Base-by-base conservation (phyloP, 2,888 invertebrate genomes). In the Stenodera caucasica region DNA sequence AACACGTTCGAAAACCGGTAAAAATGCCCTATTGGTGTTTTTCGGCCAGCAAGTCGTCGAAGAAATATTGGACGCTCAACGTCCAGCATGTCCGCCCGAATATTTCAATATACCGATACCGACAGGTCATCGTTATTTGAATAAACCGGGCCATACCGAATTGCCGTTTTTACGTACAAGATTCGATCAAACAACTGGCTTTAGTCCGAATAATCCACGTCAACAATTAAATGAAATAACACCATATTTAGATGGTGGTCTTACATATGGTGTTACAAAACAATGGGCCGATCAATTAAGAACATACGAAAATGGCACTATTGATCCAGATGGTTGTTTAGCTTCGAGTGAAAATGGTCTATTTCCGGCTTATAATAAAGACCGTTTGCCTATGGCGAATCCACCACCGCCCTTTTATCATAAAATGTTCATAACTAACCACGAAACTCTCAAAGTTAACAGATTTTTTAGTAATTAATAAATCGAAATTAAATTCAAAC, bases 21-120 rank as follows among this genome's bases (percentile, higher is more conserved):
- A 82, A 72, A 86, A 83, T 61, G 85, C 84, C 1, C 77, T 87
- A 21, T 77, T 86, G 18, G 85, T 86, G 2, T 87, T 83, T 73
- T 87, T 86, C 71, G 86, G 85, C 85, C 86, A 86, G 74, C 86
- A 86, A 76, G 82, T 86, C 0, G 85, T 86, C 11, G 85, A 86
- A 70, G 87, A 87, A 78, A 83, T 87, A 60, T 71, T 87, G 49
- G 86, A 87, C 76, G 83, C 85, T 1, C 85, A 86, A 72, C 76
- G 83, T 67, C 80, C 85, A n/a, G 84, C 84, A 12, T 86, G 86
- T 77, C 86, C 85, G 8, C 83, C 84, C 0, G 85, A 86, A 74
- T 86, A 86, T 71, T 83, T 85, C 68, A 86, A 86, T 68, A 82
- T 87, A 51, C 66, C 75, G 2, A 82, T 87, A 51, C 84, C 85